phyloP scores from a whole-genome alignment of 2,797 vertebrate species.

The Melanotaenia boesemani region DNA sequence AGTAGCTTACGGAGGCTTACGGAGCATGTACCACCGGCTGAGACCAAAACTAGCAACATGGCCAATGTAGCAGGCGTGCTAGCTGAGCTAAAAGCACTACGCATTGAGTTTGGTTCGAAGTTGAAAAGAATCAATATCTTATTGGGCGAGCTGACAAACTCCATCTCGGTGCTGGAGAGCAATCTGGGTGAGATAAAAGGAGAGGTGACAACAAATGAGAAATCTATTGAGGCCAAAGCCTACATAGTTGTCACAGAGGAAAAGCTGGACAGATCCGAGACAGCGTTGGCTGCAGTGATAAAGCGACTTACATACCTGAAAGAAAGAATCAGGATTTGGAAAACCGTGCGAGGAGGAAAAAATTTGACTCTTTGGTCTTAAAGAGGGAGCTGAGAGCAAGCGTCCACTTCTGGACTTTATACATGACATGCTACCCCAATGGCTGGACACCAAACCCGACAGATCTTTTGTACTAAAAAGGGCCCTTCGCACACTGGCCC shows the following conservation, averaged over 20 bases:
- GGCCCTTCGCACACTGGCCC: no score
- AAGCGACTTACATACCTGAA: neutral
- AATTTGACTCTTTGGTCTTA: neutral
- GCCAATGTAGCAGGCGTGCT: neutral
- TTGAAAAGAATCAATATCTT: neutral
- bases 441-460: neutral
- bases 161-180: neutral
- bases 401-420: neutral
- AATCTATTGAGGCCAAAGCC: neutral
- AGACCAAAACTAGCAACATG: no score
- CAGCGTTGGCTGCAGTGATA: neutral
- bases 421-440: neutral
- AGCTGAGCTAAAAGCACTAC: neutral
- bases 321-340: neutral
- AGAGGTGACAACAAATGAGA: neutral
- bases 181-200: neutral
- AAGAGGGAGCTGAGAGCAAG: neutral
- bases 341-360: neutral
- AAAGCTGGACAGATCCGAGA: no score
- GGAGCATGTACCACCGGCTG: no score
- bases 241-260: neutral
- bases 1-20: no score
- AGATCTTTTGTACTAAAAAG: neutral
- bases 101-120: neutral
- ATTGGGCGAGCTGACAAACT: neutral